phyloP scores from a whole-genome alignment of 2,113 vertebrate species.

The Callorhinus ursinus region DNA sequence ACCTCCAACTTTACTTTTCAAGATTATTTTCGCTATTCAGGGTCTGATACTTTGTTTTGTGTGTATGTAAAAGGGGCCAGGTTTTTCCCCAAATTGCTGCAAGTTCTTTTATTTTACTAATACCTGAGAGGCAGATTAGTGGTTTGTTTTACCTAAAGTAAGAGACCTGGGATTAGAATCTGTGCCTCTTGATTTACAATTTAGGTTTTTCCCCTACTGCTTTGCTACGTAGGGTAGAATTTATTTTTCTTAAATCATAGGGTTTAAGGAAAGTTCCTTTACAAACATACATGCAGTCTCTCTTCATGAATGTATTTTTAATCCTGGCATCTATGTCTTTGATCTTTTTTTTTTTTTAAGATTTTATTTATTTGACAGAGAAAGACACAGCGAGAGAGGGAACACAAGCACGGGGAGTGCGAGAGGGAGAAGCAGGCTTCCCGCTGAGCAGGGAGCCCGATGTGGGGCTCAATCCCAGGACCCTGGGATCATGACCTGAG shows the following conservation, averaged over 20 bases:
- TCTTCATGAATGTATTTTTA: background rate
- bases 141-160: background rate
- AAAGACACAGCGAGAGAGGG: too few relatives aligned
- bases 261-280: background rate
- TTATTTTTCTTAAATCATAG: conserved; percentile 9
- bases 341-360: background rate
- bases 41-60: background rate
- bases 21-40: background rate
- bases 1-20: background rate
- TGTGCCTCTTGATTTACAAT: background rate
- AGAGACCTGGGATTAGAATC: background rate
- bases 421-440: too few relatives aligned
- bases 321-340: background rate
- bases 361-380: too few relatives aligned
- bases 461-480: too few relatives aligned
- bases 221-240: background rate
- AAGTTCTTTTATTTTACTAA: conserved; percentile 21
- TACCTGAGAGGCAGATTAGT: background rate
- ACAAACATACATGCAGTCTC: background rate
- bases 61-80: background rate
- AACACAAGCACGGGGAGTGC: too few relatives aligned
- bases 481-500: too few relatives aligned
- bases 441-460: too few relatives aligned
- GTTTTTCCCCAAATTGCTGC: background rate
- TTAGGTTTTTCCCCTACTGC: background rate